Percentiles rank a stretch among this genome's conserved stretches.
Conservation (phyloP, 1,140 invertebrate species). For the Drosophila ohnishii region DNA sequence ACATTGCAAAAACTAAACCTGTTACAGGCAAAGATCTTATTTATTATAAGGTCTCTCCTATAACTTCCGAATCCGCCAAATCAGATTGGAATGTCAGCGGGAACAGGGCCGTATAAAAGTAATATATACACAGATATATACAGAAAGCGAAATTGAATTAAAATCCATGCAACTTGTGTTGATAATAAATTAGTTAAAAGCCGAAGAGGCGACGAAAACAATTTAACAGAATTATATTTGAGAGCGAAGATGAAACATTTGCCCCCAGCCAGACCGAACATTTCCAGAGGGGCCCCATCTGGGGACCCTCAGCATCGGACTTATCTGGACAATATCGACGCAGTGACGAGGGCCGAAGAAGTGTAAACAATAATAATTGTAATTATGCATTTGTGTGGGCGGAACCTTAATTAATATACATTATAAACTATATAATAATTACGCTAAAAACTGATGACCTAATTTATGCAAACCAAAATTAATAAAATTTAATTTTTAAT, state of each 20-base stretch:
- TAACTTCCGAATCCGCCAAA: constrained; percentile 8
- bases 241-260: constrained; percentile 44
- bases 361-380: constrained; percentile 80
- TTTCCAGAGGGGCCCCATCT: constrained; percentile 52
- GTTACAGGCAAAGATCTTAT: neutral
- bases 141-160: constrained; percentile 37
- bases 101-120: constrained; percentile 30
- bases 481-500: constrained; percentile 82
- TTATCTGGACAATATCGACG: constrained; percentile 31
- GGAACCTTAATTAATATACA: constrained; percentile 48
- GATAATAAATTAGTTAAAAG: constrained; percentile 76
- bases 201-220: constrained; percentile 36
- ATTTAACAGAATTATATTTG: constrained; percentile 51
- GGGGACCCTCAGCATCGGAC: constrained; percentile 30
- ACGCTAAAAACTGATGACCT: constrained; percentile 67
- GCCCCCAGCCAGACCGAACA: constrained; percentile 49
- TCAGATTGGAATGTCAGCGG: constrained; percentile 9
- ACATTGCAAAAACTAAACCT: neutral
- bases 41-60: neutral
- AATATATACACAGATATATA: constrained; percentile 53
- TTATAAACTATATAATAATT: constrained; percentile 65
- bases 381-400: constrained; percentile 77
- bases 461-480: constrained; percentile 78
- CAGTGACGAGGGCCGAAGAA: constrained; percentile 29
- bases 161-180: constrained; percentile 59